Conservation (phyloP, 1,140 invertebrate species). For the Drosophila pachea region DNA sequence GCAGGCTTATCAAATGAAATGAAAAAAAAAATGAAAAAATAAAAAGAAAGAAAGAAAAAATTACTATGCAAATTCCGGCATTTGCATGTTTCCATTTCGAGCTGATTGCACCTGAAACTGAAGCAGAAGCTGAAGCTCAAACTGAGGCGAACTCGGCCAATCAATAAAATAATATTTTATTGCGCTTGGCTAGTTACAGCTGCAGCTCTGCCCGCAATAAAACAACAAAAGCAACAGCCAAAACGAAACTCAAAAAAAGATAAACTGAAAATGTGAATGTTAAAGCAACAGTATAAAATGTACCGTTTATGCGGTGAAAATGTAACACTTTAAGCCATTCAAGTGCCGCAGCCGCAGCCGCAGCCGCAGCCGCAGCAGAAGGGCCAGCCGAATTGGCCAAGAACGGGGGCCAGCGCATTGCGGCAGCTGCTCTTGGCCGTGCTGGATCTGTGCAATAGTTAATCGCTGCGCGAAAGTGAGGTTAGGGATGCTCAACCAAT, state of each 20-base stretch:
- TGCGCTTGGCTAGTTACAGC: slow-evolving; percentile 16
- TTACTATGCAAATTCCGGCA: slow-evolving; percentile 2
- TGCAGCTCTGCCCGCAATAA: neutral
- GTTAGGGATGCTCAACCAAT: too few species aligned
- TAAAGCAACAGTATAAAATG: neutral
- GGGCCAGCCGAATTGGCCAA: neutral
- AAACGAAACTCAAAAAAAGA: neutral
- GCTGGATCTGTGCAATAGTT: too few species aligned
- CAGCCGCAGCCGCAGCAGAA: neutral
- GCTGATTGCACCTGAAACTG: slow-evolving; percentile 6
- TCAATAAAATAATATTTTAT: slow-evolving; percentile 21
- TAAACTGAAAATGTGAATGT: neutral
- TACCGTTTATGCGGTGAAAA: neutral
- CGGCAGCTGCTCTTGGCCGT: too few species aligned
- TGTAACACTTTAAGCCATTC: neutral
- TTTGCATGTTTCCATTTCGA: slow-evolving; percentile 9
- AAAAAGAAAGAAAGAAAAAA: neutral
- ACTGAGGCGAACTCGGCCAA: slow-evolving; percentile 7
- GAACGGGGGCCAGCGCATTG: neutral
- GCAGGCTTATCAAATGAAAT: neutral
- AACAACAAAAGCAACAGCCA: neutral
- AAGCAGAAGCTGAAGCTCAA: too few species aligned
- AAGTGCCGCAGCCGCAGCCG: neutral
- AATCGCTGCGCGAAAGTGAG: too few species aligned
- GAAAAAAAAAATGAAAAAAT: slow-evolving; percentile 1